A percentile compares a stretch with the other conserved stretches of the same genome.
Evolutionary conservation across 2,113 vertebrate genomes (phyloP).

Genomic region (Tyrannus savana): DNA sequence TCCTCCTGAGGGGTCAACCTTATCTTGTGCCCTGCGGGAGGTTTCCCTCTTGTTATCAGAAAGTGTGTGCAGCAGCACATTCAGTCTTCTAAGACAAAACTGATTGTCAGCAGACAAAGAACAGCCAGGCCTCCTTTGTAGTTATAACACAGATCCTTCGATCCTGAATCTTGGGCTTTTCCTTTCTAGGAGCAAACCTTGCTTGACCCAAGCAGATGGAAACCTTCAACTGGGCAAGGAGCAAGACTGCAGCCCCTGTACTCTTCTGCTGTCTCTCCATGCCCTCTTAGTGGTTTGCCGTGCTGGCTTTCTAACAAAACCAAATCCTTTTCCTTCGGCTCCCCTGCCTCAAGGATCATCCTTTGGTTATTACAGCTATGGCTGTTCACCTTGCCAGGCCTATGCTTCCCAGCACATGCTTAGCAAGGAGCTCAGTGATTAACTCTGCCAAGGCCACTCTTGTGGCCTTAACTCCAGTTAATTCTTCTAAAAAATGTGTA

Average conservation of each 20-base stretch:
- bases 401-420: not conserved
- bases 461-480: too few species aligned
- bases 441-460: not conserved
- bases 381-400: not conserved
- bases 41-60: constrained; percentile 9
- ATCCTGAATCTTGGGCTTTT: not conserved
- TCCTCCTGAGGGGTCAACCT: not conserved
- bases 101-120: constrained; percentile 36
- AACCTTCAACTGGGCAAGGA: not conserved
- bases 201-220: not conserved
- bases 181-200: not conserved
- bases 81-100: not conserved
- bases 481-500: not conserved
- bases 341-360: not conserved
- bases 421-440: not conserved
- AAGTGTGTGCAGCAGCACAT: not conserved
- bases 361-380: not conserved
- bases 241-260: not conserved
- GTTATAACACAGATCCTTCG: not conserved
- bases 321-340: not conserved
- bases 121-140: constrained; percentile 1
- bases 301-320: not conserved
- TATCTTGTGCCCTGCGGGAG: not conserved
- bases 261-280: not conserved
- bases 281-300: not conserved